Evolutionary conservation across 2,113 vertebrate genomes (phyloP).

Genomic region (Okapia johnstoni): DNA sequence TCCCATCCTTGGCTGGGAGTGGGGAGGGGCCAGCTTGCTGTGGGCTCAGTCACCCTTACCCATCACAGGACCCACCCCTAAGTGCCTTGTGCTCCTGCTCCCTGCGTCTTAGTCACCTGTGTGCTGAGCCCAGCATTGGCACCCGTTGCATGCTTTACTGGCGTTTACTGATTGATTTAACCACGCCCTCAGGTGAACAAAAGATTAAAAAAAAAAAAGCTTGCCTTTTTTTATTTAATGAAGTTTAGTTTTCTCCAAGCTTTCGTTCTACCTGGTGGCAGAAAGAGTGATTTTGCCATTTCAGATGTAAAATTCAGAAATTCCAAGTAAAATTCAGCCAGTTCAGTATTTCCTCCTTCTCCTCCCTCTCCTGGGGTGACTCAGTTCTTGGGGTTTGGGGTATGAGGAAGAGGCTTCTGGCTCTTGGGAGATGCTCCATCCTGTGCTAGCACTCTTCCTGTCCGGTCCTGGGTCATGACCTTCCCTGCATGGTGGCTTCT

Average conservation of each 20-base stretch:
- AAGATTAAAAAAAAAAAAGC: rapidly evolving
- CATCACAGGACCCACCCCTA: neutral
- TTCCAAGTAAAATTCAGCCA: neutral
- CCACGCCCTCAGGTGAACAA: neutral
- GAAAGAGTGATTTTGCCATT: neutral
- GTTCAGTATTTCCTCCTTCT: neutral
- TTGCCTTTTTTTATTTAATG: neutral
- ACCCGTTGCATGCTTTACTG: rapidly evolving
- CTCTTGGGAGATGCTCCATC: too few species aligned
- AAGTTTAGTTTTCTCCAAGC: neutral
- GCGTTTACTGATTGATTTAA: neutral
- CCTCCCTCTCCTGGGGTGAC: neutral
- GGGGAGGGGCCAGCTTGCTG: neutral
- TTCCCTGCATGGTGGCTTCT: neutral
- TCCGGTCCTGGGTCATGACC: neutral
- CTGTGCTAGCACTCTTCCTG: neutral
- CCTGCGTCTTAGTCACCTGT: rapidly evolving
- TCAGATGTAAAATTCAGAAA: neutral
- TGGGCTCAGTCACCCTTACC: neutral
- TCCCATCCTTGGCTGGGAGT: too few species aligned
- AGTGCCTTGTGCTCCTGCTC: too few species aligned
- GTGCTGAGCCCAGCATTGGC: neutral
- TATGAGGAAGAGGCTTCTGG: neutral
- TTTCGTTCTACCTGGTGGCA: neutral
- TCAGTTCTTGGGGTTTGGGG: neutral